Conservation (phyloP, 2,888 invertebrate species). For the Busseola fusca region DNA sequence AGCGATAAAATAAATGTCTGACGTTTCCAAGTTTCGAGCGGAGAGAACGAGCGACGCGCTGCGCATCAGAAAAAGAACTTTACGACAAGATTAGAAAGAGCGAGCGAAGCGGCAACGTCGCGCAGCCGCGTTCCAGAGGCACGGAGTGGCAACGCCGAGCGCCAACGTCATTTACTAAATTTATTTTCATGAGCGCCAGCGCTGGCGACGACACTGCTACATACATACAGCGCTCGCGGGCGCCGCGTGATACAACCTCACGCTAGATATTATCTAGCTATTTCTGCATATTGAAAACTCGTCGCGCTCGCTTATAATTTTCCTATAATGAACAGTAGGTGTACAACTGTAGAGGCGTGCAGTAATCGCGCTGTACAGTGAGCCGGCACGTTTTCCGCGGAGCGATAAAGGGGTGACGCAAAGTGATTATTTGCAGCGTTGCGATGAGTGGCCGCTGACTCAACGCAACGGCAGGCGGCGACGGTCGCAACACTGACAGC, state of each 20-base stretch:
- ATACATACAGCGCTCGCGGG: conserved; percentile 72
- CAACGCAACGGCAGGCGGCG: conserved; percentile 74
- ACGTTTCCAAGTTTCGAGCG: conserved; percentile 87
- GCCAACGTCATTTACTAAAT: conserved; percentile 89
- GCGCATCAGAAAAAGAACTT: conserved; percentile 89
- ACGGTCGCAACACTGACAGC: conserved; percentile 50
- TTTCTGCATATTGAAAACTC: conserved; percentile 79
- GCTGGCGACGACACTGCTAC: conserved; percentile 85
- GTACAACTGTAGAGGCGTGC: conserved; percentile 65
- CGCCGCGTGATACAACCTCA: conserved; percentile 79
- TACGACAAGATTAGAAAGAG: conserved; percentile 89
- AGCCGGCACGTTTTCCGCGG: conserved; percentile 81
- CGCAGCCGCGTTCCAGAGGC: conserved; percentile 86
- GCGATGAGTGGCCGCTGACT: conserved; percentile 87
- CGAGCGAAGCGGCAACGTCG: conserved; percentile 87
- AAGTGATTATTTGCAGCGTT: conserved; percentile 88
- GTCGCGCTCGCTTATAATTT: conserved; percentile 74
- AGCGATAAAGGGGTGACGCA: conserved; percentile 87
- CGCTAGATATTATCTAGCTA: conserved; percentile 77
- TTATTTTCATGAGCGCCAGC: conserved; percentile 89
- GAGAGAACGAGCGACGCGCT: conserved; percentile 86
- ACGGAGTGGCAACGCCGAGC: conserved; percentile 84
- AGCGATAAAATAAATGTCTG: conserved; percentile 88
- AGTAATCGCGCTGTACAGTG: conserved; percentile 76
- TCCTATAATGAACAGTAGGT: conserved; percentile 65